Conservation (phyloP, 2,113 vertebrate species). For the Microtus pennsylvanicus region DNA sequence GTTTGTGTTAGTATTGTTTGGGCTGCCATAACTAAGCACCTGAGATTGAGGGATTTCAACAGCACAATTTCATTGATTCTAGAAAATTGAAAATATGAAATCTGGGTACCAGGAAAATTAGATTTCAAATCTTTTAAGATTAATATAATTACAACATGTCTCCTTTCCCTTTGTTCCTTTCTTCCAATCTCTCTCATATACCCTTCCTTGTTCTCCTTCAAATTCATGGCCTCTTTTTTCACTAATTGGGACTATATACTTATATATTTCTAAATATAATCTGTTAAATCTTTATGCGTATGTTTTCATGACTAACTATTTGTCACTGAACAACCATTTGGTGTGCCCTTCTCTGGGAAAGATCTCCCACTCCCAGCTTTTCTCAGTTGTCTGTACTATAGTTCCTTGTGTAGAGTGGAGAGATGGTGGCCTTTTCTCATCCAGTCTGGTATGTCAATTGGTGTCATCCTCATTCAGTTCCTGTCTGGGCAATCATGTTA, state of each 20-base stretch:
- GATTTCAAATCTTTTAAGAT: neutral
- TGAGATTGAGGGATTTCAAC: neutral
- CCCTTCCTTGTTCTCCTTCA: neutral
- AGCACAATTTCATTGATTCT: neutral
- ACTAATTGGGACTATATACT: neutral
- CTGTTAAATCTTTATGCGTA: neutral
- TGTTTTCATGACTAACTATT: neutral
- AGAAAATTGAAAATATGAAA: neutral
- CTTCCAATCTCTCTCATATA: neutral
- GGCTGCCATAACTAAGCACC: neutral
- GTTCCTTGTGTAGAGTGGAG: neutral
- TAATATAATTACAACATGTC: neutral
- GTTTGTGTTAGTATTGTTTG: neutral
- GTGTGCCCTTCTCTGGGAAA: neutral
- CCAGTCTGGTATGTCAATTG: neutral
- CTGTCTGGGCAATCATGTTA: neutral
- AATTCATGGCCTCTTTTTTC: neutral
- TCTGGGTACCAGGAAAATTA: neutral
- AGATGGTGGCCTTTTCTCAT: neutral
- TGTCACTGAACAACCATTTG: neutral
- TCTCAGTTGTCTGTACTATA: neutral
- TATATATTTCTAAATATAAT: neutral
- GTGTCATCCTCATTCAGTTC: neutral
- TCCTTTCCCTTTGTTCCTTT: neutral
- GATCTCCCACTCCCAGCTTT: too few relatives aligned